These are phyloP conservation scores for Uloborus diversus DNA, from an alignment of 1,140 invertebrate genomes.

Conservation along the genomic window DNA sequence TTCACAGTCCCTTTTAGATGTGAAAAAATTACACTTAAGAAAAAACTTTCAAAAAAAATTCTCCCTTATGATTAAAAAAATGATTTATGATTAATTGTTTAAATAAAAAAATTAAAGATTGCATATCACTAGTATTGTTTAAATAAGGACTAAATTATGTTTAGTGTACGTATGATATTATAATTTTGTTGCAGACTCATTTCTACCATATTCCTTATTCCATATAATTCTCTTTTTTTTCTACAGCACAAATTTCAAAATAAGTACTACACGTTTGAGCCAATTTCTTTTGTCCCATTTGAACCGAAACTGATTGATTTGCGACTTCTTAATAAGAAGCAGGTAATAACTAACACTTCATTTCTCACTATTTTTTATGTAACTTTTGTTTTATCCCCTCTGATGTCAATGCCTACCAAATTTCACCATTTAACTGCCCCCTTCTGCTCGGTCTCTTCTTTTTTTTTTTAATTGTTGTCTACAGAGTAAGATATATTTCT, in stretches of 20 bases:
- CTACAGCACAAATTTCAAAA: slow-evolving; percentile 42
- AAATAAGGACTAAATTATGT: neutral
- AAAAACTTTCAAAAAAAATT: too few relatives aligned
- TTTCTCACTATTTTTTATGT: neutral
- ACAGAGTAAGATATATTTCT: too few relatives aligned
- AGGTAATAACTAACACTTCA: slow-evolving; percentile 40
- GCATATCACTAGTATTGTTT: too few relatives aligned
- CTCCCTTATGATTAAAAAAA: too few relatives aligned
- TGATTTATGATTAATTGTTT: too few relatives aligned
- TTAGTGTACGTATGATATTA: neutral
- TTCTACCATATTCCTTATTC: neutral
- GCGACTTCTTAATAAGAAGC: slow-evolving; percentile 18
- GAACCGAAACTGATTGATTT: slow-evolving; percentile 51
- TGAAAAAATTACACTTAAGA: too few relatives aligned
- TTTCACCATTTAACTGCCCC: too few relatives aligned
- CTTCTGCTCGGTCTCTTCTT: too few relatives aligned
- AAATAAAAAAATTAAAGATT: too few relatives aligned
- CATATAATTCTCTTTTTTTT: neutral
- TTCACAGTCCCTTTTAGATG: too few relatives aligned
- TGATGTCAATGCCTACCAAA: too few relatives aligned
- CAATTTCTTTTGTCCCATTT: slow-evolving; percentile 53
- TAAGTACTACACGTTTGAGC: slow-evolving; percentile 46
- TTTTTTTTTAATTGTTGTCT: too few relatives aligned
- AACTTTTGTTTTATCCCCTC: neutral
- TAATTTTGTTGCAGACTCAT: neutral